These are phyloP conservation scores for Actinemys pallida DNA, from an alignment of 2,113 vertebrate species.

Conservation along the genomic window DNA sequence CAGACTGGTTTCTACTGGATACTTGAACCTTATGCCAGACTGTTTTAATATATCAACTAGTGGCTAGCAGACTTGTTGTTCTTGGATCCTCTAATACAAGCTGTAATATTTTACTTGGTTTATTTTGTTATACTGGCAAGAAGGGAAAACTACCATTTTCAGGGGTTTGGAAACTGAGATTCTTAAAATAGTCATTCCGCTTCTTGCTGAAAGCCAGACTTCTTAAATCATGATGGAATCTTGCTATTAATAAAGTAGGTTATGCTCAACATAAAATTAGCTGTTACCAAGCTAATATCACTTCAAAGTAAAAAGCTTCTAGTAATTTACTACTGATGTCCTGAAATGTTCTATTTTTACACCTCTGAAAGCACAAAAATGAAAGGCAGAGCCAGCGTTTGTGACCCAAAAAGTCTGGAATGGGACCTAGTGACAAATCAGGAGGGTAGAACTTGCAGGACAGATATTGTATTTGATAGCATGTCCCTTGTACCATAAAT, in stretches of 20 bases:
- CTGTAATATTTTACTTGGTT: neutral
- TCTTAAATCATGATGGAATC: neutral
- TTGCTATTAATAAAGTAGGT: conserved; percentile 12
- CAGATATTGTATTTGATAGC: neutral
- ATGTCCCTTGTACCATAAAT: neutral
- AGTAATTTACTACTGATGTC: neutral
- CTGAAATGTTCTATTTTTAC: conserved; percentile 26
- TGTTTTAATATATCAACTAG: neutral
- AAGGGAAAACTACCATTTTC: neutral
- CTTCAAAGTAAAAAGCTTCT: neutral
- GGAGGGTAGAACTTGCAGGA: neutral
- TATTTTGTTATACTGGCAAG: neutral
- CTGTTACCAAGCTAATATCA: neutral
- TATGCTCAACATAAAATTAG: neutral
- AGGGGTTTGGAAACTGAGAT: neutral
- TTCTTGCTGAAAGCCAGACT: conserved; percentile 1
- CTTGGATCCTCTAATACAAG: neutral
- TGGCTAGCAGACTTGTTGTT: neutral
- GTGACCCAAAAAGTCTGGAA: neutral
- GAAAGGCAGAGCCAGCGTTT: neutral
- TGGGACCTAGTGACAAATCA: neutral
- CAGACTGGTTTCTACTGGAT: neutral
- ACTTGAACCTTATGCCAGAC: neutral
- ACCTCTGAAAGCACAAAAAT: neutral
- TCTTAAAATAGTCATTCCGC: neutral